Evolutionary conservation across 2,888 invertebrate species (phyloP).

Genomic region (Adelphocoris suturalis): DNA sequence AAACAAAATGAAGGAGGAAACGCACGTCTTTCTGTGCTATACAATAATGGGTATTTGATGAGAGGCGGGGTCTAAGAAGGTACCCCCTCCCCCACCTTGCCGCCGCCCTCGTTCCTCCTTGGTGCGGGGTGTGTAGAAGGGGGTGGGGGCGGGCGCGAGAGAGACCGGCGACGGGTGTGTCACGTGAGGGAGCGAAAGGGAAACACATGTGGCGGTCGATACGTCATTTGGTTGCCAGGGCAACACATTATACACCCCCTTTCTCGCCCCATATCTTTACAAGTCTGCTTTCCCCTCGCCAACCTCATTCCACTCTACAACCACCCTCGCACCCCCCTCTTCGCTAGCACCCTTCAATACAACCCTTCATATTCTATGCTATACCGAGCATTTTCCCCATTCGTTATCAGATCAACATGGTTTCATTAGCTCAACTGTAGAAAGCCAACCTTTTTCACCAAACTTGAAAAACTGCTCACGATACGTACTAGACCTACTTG

Average conservation of each 20-base stretch:
- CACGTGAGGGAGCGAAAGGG: constrained; percentile 62
- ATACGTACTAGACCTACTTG: neutral
- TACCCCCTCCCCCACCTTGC: constrained; percentile 48
- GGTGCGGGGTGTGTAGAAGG: constrained; percentile 3
- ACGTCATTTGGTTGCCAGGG: constrained; percentile 75
- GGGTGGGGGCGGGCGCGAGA: neutral
- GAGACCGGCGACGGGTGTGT: constrained; percentile 35
- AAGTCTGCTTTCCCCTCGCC: constrained; percentile 59
- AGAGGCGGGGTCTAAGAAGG: constrained; percentile 73
- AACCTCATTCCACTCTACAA: constrained; percentile 30
- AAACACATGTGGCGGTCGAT: constrained; percentile 74
- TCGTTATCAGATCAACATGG: constrained; percentile 17
- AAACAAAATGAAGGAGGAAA: constrained; percentile 49
- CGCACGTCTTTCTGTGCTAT: constrained; percentile 52
- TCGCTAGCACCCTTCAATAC: neutral
- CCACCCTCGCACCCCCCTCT: constrained; percentile 9
- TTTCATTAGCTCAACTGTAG: constrained; percentile 8
- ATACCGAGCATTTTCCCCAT: constrained; percentile 10
- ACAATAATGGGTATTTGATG: constrained; percentile 72
- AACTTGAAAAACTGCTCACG: neutral
- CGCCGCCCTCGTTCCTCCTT: neutral
- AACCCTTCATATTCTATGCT: constrained; percentile 31
- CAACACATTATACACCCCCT: constrained; percentile 75
- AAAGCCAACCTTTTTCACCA: neutral
- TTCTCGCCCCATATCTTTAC: constrained; percentile 72